These are phyloP conservation scores for Peromyscus melanophrys DNA, from an alignment of 2,797 vertebrate genomes.

Conservation along the genomic window DNA sequence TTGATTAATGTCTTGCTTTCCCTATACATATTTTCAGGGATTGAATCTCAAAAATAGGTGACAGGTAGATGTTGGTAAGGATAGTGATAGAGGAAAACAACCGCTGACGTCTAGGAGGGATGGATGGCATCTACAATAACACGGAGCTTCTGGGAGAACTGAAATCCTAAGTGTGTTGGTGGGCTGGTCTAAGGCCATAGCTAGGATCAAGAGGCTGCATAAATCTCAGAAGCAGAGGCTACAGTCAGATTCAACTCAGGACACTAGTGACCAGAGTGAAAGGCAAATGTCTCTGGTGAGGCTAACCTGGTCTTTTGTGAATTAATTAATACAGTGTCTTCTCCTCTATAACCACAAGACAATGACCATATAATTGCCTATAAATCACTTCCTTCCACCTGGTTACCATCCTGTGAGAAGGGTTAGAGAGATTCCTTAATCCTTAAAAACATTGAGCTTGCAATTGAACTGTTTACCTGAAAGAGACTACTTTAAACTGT, in stretches of 20 bases:
- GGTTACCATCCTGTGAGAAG: not conserved
- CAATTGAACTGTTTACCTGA: not conserved
- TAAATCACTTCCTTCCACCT: not conserved
- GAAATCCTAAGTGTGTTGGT: conserved; percentile 8
- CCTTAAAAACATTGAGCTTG: conserved; percentile 6
- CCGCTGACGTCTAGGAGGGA: not conserved
- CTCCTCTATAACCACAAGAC: not conserved
- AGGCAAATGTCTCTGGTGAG: not conserved
- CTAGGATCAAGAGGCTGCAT: not conserved
- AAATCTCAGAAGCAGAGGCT: not conserved
- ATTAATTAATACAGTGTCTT: not conserved
- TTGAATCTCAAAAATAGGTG: not conserved
- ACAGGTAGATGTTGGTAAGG: not conserved
- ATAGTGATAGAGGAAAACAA: not conserved
- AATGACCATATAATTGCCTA: not conserved
- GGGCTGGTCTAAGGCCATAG: not conserved
- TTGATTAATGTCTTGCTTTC: conserved; percentile 1
- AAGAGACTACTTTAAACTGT: conserved; percentile 24
- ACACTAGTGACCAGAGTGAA: not conserved
- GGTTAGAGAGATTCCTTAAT: conserved; percentile 3
- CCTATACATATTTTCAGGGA: not conserved
- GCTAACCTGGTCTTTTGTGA: not conserved
- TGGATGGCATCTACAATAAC: not conserved
- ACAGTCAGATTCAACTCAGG: not conserved
- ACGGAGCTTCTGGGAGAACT: not conserved